These are phyloP conservation scores for Epistrophe grossulariae DNA, from an alignment of 2,888 invertebrate species.

Conservation along the genomic window DNA sequence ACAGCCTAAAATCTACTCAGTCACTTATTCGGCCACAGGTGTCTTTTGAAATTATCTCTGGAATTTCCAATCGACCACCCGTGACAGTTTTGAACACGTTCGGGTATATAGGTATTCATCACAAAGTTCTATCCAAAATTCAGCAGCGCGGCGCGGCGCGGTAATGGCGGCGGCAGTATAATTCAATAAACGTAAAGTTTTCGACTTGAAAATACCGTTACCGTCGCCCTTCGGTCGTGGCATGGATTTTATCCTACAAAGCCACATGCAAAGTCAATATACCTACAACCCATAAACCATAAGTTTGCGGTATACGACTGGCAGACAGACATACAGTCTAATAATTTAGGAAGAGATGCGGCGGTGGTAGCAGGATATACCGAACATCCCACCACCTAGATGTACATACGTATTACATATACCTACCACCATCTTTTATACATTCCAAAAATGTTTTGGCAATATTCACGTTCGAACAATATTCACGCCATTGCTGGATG, in stretches of 20 bases:
- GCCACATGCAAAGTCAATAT: constrained; percentile 64
- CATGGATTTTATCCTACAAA: constrained; percentile 40
- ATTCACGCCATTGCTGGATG: constrained; percentile 39
- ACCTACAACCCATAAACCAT: constrained; percentile 56
- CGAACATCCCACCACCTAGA: background rate
- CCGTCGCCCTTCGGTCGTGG: constrained; percentile 21
- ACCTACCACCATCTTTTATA: constrained; percentile 19
- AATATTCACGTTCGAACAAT: constrained; percentile 63
- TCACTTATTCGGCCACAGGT: constrained; percentile 63
- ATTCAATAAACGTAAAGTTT: constrained; percentile 67
- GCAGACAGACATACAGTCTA: constrained; percentile 24
- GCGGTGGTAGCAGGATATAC: background rate
- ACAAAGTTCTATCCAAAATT: background rate
- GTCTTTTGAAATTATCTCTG: constrained; percentile 45
- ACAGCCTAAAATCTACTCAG: constrained; percentile 25
- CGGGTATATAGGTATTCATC: constrained; percentile 19
- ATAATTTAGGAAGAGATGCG: background rate
- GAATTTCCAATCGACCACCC: constrained; percentile 34
- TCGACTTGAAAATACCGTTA: constrained; percentile 29
- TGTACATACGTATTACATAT: too few relatives aligned
- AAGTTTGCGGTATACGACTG: constrained; percentile 30
- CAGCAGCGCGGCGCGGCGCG: background rate
- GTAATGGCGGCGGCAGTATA: constrained; percentile 18
- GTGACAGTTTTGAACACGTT: constrained; percentile 56
- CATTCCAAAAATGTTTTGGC: constrained; percentile 51